These are phyloP conservation scores for Gerris lacustris DNA, from an alignment of 2,888 invertebrate species.

Conservation along the genomic window DNA sequence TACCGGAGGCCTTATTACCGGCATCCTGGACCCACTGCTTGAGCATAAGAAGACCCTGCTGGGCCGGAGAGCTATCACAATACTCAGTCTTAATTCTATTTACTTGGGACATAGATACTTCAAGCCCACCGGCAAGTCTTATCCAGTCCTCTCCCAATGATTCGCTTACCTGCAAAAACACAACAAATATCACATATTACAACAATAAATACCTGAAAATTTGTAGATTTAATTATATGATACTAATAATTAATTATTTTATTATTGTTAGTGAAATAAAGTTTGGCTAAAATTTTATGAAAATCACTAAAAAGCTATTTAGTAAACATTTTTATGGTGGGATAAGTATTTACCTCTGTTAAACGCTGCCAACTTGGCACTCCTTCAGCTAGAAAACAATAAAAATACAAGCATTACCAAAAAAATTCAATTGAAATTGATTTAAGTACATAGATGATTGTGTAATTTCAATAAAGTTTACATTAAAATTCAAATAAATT, in stretches of 20 bases:
- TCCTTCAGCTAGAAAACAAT: neutral
- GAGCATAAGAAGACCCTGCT: conserved; percentile 61
- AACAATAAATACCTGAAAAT: no score
- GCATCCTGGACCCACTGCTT: conserved; percentile 46
- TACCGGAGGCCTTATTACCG: conserved; percentile 39
- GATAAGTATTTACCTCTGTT: neutral
- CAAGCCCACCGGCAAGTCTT: conserved; percentile 54
- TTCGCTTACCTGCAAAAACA: conserved; percentile 49
- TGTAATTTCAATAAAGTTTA: no score
- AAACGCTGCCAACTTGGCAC: conserved; percentile 19
- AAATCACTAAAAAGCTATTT: no score
- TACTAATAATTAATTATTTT: no score
- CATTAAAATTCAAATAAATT: no score
- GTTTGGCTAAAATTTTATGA: no score
- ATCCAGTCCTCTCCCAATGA: conserved; percentile 59
- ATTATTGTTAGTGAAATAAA: no score
- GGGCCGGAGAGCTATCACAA: conserved; percentile 56
- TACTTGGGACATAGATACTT: conserved; percentile 58
- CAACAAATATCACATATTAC: conserved; percentile 38
- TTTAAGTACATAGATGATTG: no score
- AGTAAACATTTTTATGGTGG: no score
- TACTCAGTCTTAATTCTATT: conserved; percentile 61
- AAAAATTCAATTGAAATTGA: no score
- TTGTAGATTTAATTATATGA: no score
- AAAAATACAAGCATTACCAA: no score